Evolutionary conservation across 2,113 vertebrate species (phyloP), one percentile per base, ranked within the genome.

Genomic region (Coptodon rendalli): DNA sequence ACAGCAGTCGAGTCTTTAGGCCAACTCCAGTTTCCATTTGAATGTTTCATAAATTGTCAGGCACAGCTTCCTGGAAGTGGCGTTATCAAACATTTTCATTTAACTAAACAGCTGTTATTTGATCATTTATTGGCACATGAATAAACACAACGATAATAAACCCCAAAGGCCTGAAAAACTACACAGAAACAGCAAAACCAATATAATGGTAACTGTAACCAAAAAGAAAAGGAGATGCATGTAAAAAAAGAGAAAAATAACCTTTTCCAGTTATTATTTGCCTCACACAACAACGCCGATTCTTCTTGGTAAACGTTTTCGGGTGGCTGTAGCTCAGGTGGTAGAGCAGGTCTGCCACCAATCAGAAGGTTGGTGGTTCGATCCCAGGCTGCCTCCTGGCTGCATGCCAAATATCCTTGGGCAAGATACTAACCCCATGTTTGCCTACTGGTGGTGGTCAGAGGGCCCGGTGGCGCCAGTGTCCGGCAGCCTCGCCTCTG

Each of bases 211-310:
- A 29, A 29, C 71, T 29, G 24, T 2, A 29, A 29, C 6, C 9
- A 29, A 76, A 29, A 7, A 73, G 22, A 29, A 73, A 68, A 6
- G 0, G 2, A 40, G 2, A 0, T n/a, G 31, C 10, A 5, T 36
- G 17, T n/a, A 63, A 63, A 66, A 17, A n/a, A 13, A 4, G 7
- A 17, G 43, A 48, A 78, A 17, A 48, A 29, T 1, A 31, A 12
- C 8, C 0, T 78, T 76, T 29, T 7, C 14, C 43, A 31, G 24
- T 50, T 48, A 17, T 48, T 12, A n/a, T 78, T 50, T 50, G 0
- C 1, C 6, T 31, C 45, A n/a, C 45, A 31, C 71, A 29, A 29
- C 71, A 0, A 12, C 0, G 1, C 11, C 1, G 9, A 7, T 11
- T 48, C 9, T 48, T 17, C 24, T 76, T 17, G 9, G 40, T 2